phyloP scores from a whole-genome alignment of 1,140 invertebrate genomes.

The Dreissena rostriformis region DNA sequence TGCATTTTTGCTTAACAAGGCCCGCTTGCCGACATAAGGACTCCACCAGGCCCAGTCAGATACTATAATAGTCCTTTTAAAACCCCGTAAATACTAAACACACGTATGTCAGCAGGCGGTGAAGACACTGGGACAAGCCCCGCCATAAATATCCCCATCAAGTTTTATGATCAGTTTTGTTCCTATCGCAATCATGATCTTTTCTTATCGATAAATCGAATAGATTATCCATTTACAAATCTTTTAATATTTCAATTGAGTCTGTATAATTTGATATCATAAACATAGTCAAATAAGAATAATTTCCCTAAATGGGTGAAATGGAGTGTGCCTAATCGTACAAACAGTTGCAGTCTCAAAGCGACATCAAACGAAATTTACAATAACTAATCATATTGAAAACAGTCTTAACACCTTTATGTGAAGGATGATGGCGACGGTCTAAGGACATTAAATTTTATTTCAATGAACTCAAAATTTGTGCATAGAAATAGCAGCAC shows the following conservation, averaged over 20 bases:
- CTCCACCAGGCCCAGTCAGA: no score
- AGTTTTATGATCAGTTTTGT: constrained; percentile 15
- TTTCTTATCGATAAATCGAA: constrained; percentile 9
- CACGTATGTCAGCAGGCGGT: background rate
- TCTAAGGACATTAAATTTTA: background rate
- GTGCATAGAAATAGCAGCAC: no score
- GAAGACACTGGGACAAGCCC: background rate
- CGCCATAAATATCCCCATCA: background rate
- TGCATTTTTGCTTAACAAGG: background rate
- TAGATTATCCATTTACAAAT: constrained; percentile 12
- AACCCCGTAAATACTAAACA: background rate
- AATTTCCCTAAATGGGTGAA: constrained; percentile 26
- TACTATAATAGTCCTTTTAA: background rate
- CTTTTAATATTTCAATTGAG: constrained; percentile 27
- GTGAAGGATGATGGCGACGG: background rate
- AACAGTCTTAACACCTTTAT: background rate
- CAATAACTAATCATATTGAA: background rate
- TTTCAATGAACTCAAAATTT: background rate
- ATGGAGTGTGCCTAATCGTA: constrained; percentile 7
- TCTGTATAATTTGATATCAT: constrained; percentile 13
- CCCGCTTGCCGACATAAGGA: no score
- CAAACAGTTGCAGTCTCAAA: background rate
- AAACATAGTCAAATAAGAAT: background rate
- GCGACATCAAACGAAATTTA: background rate
- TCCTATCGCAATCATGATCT: constrained; percentile 10